phyloP scores from a whole-genome alignment of 2,797 vertebrate genomes.

The Falco berigora region DNA sequence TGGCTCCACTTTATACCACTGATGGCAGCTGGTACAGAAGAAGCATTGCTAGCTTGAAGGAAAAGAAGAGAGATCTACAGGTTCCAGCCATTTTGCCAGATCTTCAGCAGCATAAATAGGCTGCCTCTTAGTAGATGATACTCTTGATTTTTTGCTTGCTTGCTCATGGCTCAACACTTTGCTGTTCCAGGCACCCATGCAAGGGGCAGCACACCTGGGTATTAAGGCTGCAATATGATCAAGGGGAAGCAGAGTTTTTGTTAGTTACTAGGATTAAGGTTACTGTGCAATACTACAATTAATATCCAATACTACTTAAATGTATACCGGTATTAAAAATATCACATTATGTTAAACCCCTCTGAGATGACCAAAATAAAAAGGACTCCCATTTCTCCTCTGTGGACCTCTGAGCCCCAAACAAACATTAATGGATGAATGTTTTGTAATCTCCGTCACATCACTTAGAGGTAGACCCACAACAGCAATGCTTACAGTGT shows the following conservation, averaged over 20 bases:
- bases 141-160: neutral
- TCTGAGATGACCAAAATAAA: neutral
- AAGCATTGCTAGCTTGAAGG: neutral
- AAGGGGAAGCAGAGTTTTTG: neutral
- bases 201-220: neutral
- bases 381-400: neutral
- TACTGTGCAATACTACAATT: neutral
- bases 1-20: neutral
- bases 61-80: neutral
- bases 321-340: neutral
- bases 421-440: neutral
- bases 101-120: neutral
- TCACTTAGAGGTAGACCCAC: neutral
- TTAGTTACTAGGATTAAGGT: neutral
- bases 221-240: neutral
- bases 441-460: neutral
- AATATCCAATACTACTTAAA: neutral
- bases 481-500: neutral
- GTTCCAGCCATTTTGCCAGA: neutral
- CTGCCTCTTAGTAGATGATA: neutral
- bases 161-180: accelerated
- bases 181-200: neutral
- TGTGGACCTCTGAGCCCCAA: neutral
- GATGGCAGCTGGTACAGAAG: neutral
- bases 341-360: neutral